Conservation (phyloP, 2,888 invertebrate genomes). For the Hydrotaea cyrtoneurina region DNA sequence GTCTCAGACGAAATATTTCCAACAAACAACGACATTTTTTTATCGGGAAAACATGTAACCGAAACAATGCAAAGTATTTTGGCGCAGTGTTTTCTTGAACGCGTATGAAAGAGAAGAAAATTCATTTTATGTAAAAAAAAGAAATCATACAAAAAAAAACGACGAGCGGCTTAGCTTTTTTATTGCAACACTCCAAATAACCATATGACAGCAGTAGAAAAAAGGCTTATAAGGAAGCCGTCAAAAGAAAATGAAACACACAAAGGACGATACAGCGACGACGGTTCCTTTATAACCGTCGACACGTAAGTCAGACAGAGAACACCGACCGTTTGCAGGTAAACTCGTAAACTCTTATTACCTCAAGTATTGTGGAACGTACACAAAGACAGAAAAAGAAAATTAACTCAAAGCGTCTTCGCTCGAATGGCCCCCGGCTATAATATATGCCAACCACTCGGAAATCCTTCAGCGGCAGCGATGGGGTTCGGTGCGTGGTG, state of each 20-base stretch:
- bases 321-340: constrained; percentile 9
- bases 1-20: no score
- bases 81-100: constrained; percentile 3
- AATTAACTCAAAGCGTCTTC: constrained; percentile 44
- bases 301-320: not conserved
- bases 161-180: constrained; percentile 28
- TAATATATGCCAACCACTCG: constrained; percentile 57
- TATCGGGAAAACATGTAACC: no score
- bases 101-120: not conserved
- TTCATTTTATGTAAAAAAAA: not conserved
- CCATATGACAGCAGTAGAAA: not conserved
- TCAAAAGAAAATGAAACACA: constrained; percentile 13
- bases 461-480: constrained; percentile 49
- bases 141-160: constrained; percentile 31
- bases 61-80: not conserved
- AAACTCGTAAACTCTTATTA: constrained; percentile 29
- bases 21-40: no score
- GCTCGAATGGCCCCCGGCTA: constrained; percentile 31
- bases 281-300: constrained; percentile 7
- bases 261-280: constrained; percentile 1
- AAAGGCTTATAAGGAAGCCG: constrained; percentile 2
- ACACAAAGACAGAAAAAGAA: constrained; percentile 39
- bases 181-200: constrained; percentile 28
- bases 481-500: not conserved
- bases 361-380: constrained; percentile 20